Conservation (phyloP, 2,888 invertebrate genomes). For the Trachelus tabidus region DNA sequence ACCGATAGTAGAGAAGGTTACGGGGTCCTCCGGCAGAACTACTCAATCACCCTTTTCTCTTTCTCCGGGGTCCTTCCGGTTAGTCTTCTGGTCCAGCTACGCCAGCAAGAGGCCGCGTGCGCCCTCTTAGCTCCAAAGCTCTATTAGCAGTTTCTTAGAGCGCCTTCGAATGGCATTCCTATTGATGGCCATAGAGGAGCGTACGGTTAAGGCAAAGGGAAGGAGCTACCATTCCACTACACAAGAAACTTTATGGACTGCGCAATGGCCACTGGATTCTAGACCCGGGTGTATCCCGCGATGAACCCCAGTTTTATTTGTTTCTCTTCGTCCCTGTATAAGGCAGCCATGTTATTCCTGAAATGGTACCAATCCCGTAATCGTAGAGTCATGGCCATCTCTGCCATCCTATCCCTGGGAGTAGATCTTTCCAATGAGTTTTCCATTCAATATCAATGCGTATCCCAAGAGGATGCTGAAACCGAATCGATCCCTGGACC, state of each 20-base stretch:
- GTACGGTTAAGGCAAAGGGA: conserved; percentile 46
- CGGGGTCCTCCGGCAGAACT: conserved; percentile 40
- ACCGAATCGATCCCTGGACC: background rate
- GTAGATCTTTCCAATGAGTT: conserved; percentile 22
- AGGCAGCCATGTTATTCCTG: background rate
- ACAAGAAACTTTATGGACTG: conserved; percentile 58
- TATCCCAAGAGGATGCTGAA: background rate
- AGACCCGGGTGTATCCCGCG: background rate
- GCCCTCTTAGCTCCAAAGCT: conserved; percentile 29
- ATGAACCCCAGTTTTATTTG: background rate
- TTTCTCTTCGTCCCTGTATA: background rate
- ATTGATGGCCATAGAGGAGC: conserved; percentile 53
- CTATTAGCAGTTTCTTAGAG: conserved; percentile 64
- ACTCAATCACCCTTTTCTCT: conserved; percentile 42
- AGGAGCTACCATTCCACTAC: conserved; percentile 42
- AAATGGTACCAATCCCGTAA: background rate
- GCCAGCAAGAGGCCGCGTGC: conserved; percentile 28
- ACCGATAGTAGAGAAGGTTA: conserved; percentile 15
- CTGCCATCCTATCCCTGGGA: conserved; percentile 24
- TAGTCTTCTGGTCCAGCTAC: conserved; percentile 21
- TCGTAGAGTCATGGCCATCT: background rate
- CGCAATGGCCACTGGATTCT: conserved; percentile 47
- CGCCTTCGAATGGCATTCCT: conserved; percentile 60
- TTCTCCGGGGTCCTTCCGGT: conserved; percentile 27
- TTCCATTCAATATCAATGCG: background rate